Percentiles rank a stretch among this genome's conserved stretches.
Conservation (phyloP, 2,797 vertebrate genomes). For the Strix occidentalis region DNA sequence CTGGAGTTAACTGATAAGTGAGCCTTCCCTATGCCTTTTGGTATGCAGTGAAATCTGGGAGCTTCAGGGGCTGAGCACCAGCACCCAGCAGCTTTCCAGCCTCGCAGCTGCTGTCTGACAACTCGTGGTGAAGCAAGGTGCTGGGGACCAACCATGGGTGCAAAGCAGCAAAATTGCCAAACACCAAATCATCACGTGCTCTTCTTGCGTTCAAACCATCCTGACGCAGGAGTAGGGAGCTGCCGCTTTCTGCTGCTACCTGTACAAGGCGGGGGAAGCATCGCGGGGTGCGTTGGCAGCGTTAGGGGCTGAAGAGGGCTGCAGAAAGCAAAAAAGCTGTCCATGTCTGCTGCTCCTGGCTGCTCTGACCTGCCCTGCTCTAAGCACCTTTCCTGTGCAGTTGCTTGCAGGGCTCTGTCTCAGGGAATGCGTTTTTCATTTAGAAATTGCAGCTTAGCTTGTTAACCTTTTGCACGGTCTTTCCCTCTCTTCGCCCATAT, state of each 20-base stretch:
- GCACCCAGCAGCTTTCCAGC: neutral
- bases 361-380: neutral
- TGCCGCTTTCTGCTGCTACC: neutral
- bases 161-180: neutral
- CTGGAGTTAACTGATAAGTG: neutral
- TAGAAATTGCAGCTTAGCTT: neutral
- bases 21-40: neutral
- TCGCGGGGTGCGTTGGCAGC: fast-evolving
- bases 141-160: neutral
- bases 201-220: neutral
- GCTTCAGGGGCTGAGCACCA: neutral
- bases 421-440: neutral
- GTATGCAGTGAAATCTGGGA: neutral
- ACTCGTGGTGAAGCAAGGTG: fast-evolving
- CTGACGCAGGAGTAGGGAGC: neutral
- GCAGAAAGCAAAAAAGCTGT: fast-evolving
- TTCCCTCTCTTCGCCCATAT: neutral
- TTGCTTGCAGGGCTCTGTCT: neutral
- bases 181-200: fast-evolving
- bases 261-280: fast-evolving
- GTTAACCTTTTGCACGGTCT: neutral
- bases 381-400: neutral
- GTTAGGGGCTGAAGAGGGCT: neutral
- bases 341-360: neutral
- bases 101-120: neutral